Evolutionary conservation across 1,140 invertebrate genomes (phyloP).

Genomic region (Rhopalosiphum padi): DNA sequence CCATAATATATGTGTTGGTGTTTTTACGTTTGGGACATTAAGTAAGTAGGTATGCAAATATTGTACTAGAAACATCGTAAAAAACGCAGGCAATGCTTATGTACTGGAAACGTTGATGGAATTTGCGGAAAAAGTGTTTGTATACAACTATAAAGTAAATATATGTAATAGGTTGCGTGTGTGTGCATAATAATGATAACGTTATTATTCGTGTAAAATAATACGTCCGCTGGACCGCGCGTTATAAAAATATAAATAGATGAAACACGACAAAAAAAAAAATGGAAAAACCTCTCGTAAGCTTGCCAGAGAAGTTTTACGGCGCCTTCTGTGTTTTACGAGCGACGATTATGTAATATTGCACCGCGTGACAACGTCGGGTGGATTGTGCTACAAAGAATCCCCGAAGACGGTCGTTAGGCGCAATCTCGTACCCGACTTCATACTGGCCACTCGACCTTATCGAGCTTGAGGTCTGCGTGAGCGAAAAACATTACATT

Average conservation of each 20-base stretch:
- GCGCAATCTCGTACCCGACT: not conserved
- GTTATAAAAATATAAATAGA: constrained; percentile 8
- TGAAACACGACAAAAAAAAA: not conserved
- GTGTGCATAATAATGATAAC: not conserved
- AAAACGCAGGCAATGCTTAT: too few species aligned
- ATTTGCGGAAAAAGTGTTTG: not conserved
- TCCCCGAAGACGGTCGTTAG: not conserved
- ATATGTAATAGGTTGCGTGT: not conserved
- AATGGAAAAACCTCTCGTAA: not conserved
- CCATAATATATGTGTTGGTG: too few species aligned
- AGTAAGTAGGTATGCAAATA: too few species aligned
- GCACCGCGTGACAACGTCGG: not conserved
- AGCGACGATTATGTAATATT: not conserved
- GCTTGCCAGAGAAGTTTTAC: not conserved
- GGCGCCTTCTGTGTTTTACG: not conserved
- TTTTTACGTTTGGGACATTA: too few species aligned
- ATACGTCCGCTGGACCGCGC: not conserved
- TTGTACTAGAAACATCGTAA: too few species aligned
- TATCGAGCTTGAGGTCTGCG: not conserved
- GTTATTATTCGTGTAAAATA: not conserved
- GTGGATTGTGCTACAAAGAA: not conserved
- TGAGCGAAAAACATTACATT: not conserved
- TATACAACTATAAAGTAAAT: too few species aligned
- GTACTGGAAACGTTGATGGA: not conserved
- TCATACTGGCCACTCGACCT: not conserved